phyloP scores from a whole-genome alignment of 2,888 invertebrate genomes.

The Chrysomela aeneicollis region DNA sequence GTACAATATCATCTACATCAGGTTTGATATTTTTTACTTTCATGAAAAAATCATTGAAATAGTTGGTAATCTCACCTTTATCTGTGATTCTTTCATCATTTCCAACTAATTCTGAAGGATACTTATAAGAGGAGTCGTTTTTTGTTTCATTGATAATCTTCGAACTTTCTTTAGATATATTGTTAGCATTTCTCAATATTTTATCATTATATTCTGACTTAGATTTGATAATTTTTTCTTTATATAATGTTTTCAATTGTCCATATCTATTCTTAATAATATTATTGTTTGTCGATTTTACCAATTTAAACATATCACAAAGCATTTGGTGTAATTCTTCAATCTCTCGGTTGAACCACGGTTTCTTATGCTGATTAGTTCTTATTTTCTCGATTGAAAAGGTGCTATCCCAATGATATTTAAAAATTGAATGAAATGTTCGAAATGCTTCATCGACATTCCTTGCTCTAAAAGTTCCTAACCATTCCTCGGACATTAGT shows the following conservation, averaged over 20 bases:
- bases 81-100: neutral
- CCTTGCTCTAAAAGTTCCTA: neutral
- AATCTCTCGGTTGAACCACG: conserved; percentile 3
- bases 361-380: neutral
- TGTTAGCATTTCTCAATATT: neutral
- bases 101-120: no score
- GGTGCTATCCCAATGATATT: conserved; percentile 6
- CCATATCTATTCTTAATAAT: neutral
- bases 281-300: conserved; percentile 1
- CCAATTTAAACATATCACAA: conserved; percentile 6
- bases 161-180: neutral
- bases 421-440: neutral
- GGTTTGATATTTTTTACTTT: conserved; percentile 10
- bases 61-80: neutral
- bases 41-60: conserved; percentile 9
- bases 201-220: neutral
- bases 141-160: neutral
- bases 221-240: neutral
- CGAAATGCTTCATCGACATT: neutral
- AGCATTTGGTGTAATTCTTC: conserved; percentile 1
- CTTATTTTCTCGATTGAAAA: conserved; percentile 1
- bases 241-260: neutral
- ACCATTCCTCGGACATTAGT: neutral
- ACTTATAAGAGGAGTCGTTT: neutral
- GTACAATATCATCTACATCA: neutral